Evolutionary conservation across 2,888 invertebrate species (phyloP).

Genomic region (Parnassius apollo): DNA sequence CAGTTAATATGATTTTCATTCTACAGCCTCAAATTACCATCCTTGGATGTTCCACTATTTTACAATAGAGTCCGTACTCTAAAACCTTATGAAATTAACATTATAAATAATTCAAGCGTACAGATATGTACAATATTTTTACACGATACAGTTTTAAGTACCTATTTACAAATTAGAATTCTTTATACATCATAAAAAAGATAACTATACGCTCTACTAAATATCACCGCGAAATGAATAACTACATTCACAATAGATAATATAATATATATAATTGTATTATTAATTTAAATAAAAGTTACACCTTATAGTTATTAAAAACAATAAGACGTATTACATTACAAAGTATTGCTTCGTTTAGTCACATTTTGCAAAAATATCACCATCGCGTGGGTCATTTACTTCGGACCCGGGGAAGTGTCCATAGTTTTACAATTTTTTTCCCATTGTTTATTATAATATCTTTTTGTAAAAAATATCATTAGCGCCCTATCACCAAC

Average conservation of each 20-base stretch:
- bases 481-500: conserved; percentile 61
- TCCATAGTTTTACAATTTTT: conserved; percentile 34
- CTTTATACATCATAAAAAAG: conserved; percentile 80
- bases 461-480: conserved; percentile 74
- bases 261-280: conserved; percentile 55
- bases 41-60: conserved; percentile 41
- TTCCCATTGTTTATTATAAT: conserved; percentile 44
- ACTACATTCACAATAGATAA: conserved; percentile 78
- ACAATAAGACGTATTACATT: conserved; percentile 83
- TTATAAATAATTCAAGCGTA: conserved; percentile 80
- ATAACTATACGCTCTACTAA: conserved; percentile 63
- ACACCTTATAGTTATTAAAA: conserved; percentile 74
- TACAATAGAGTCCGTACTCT: conserved; percentile 55
- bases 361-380: conserved; percentile 87
- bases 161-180: conserved; percentile 81
- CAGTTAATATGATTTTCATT: conserved; percentile 20
- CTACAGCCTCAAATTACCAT: conserved; percentile 31
- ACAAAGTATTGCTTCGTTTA: conserved; percentile 89
- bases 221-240: conserved; percentile 80
- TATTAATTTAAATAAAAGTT: conserved; percentile 66
- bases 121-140: conserved; percentile 81
- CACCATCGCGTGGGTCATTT: conserved; percentile 68
- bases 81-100: conserved; percentile 60
- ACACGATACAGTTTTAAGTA: conserved; percentile 78
- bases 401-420: conserved; percentile 39